Evolutionary conservation across 1,140 invertebrate species (phyloP).

Genomic region (Procambarus clarkii): DNA sequence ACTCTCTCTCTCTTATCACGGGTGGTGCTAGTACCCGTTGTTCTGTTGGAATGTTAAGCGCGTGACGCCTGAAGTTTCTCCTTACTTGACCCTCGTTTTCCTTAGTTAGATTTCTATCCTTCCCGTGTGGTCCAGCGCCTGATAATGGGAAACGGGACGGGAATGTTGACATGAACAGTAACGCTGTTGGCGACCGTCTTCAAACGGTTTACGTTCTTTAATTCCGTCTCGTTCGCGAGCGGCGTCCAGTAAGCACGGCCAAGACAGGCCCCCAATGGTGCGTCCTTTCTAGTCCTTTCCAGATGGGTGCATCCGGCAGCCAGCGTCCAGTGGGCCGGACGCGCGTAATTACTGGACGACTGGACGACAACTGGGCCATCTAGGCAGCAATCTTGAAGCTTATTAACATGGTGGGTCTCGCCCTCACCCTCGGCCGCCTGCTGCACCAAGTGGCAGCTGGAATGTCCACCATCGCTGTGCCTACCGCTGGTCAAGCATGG

Average conservation of each 20-base stretch:
- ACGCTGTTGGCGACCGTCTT: neutral
- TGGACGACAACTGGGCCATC: constrained; percentile 69
- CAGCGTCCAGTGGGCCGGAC: constrained; percentile 66
- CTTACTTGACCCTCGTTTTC: too few relatives aligned
- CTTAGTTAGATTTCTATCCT: too few relatives aligned
- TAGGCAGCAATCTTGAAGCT: constrained; percentile 69
- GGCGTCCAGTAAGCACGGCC: constrained; percentile 40
- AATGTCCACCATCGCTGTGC: constrained; percentile 56
- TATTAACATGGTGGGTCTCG: constrained; percentile 66
- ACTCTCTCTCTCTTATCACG: too few relatives aligned
- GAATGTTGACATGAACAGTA: too few relatives aligned
- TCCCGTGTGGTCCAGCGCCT: too few relatives aligned
- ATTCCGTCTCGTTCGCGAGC: neutral
- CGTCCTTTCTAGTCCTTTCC: constrained; percentile 64
- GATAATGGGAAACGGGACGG: too few relatives aligned
- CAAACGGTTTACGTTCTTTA: neutral
- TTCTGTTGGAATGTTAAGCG: too few relatives aligned
- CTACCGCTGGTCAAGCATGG: constrained; percentile 65
- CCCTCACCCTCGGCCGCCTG: constrained; percentile 32
- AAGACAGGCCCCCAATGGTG: constrained; percentile 63
- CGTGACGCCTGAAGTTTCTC: too few relatives aligned
- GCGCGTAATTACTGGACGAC: constrained; percentile 67
- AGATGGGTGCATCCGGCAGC: constrained; percentile 44
- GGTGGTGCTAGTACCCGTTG: too few relatives aligned
- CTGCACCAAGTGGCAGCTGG: constrained; percentile 67